Evolutionary conservation across 2,797 vertebrate species (phyloP), one percentile per base, ranked within the genome.

Genomic region (Pantherophis alleghaniensis): DNA sequence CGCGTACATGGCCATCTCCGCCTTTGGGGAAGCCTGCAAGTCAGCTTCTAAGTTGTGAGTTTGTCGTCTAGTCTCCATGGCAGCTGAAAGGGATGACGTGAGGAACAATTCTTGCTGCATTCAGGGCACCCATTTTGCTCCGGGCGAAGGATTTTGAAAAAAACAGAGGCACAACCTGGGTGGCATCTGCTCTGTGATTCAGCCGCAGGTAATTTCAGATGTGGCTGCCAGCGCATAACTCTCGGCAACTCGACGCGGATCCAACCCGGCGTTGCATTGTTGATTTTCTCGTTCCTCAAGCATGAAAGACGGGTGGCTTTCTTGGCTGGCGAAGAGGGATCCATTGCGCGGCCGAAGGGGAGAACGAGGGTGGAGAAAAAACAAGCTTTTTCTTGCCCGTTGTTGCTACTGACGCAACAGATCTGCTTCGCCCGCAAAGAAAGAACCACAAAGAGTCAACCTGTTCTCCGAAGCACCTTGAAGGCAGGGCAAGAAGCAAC

Each of bases 161-260:
- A 79, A 79, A 42, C 3, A 0, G 74, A 22, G 37, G 3, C 1
- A 1, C 32, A 79, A 22, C 9, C 7, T 2, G 37, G 18, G 37
- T 42, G 37, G 18, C 37, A 42, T 42, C 32, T 7, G 5, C n/a
- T 37, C 32, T 74, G 69, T 9, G 18, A 74, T 18, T 74, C 32
- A 37, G 69, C 1, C 5, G 18, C 18, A 1, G 32, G 32, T 42
- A 20, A 74, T 37, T 42, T 37, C 69, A 74, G 69, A 79, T 20
- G 37, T 22, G 7, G 74, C 37, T 79, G 74, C 74, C 74, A 42
- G 37, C 0, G 74, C 37, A 22, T 42, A 20, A 79, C 42, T 79
- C 37, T 79, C 18, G 4, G 69, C 32, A 22, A 20, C 32, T 37
- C 32, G 16, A 74, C 32, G 1, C 7, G 1, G 66, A 7, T 37